phyloP scores from a whole-genome alignment of 2,888 invertebrate genomes.

The Aricia artaxerxes region DNA sequence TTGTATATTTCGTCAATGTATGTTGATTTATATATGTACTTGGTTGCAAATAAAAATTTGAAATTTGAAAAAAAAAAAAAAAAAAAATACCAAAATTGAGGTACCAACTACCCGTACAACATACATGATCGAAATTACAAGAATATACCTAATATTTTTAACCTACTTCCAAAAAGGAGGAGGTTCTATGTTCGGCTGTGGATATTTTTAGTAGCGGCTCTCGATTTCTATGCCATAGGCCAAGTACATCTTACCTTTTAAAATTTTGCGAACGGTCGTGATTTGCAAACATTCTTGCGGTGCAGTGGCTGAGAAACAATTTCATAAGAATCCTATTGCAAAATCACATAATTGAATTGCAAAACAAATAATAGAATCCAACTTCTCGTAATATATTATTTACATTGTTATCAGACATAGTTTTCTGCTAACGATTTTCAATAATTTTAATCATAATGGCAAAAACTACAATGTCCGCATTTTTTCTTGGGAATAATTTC shows the following conservation, averaged over 20 bases:
- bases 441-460: background rate
- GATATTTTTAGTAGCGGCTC: background rate
- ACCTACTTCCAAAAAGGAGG: too few species aligned
- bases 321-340: conserved; percentile 21
- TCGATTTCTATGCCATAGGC: background rate
- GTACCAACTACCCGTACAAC: too few species aligned
- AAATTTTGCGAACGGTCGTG: background rate
- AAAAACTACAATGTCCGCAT: background rate
- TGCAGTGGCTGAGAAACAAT: conserved; percentile 22
- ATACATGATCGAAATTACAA: too few species aligned
- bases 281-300: conserved; percentile 24
- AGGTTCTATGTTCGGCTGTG: too few species aligned
- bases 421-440: conserved; percentile 1
- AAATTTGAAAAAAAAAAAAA: too few species aligned
- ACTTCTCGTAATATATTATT: background rate
- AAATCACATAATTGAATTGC: conserved; percentile 21
- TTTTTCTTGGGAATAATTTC: background rate
- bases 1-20: too few species aligned
- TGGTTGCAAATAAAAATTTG: too few species aligned
- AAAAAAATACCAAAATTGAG: too few species aligned
- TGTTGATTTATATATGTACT: too few species aligned
- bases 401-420: background rate
- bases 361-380: background rate
- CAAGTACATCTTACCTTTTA: background rate
- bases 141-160: too few species aligned